Evolutionary conservation across 2,797 vertebrate species (phyloP), one percentile per base, ranked within the genome.

Genomic region (Catostomus latipinnis): DNA sequence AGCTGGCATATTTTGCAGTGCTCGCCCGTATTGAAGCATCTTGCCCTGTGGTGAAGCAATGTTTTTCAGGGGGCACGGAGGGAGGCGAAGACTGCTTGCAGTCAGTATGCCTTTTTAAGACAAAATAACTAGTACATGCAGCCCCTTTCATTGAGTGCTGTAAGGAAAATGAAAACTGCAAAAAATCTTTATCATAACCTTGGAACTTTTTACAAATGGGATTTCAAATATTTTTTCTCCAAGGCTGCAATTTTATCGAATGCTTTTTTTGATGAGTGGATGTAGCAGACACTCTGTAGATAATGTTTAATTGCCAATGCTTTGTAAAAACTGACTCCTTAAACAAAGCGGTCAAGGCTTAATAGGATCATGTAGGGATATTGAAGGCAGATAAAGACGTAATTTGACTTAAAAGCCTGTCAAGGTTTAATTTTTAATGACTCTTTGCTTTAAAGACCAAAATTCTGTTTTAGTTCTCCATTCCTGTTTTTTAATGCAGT

Each of bases 51-150:
- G 53, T 52, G 56, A 58, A 77, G 16, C 1, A 13, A 6, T 7
- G 48, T 74, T 74, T 81, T 77, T 81, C 78, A 63, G 1, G 34
- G 34, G 34, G 34, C 34, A 34, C 14, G 2, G 16, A 63, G 50
- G 60, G 48, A 77, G 74, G 50, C 58, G 22, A 71, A 57, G 65
- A 78, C 52, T 43, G 46, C 71, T 60, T 50, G 57, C 71, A 52
- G 70, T 67, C 71, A 60, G 74, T 74, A 66, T n/a, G 18, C 12
- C 63, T 58, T 13, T 78, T 50, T 12, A 57, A 66, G 22, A 66
- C 18, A 16, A 22, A 78, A 22, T 63, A 16, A 43, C 57, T 81
- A 14, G 16, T 61, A 62, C 58, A 45, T 13, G 2, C 63, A 16
- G 12, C 53, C 57, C 22, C 43, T 60, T 52, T 71, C 61, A 66